Percentiles rank a stretch among this genome's conserved stretches.
Evolutionary conservation across 2,797 vertebrate species (phyloP).

Genomic region (Danio choprae): DNA sequence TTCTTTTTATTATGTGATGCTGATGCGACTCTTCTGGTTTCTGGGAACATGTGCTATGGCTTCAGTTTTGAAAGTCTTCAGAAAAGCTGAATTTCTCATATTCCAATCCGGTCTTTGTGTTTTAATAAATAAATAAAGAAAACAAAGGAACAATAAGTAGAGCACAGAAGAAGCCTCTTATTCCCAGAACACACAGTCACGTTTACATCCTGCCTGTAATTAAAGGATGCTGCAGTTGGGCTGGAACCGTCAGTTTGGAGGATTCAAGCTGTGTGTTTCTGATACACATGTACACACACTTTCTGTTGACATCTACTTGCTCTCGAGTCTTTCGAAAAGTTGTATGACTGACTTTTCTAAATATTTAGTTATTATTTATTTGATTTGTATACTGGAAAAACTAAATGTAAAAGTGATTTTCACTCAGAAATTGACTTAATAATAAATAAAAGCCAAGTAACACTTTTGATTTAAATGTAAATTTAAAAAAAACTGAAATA

Average conservation of each 20-base stretch:
- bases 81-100: background rate
- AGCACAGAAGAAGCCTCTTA: slow-evolving; percentile 62
- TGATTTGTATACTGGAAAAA: too few relatives aligned
- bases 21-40: slow-evolving; percentile 34
- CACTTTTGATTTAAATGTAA: too few relatives aligned
- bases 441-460: too few relatives aligned
- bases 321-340: background rate
- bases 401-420: too few relatives aligned
- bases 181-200: slow-evolving; percentile 63
- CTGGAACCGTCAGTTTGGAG: slow-evolving; percentile 33
- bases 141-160: slow-evolving; percentile 69
- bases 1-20: background rate
- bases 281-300: slow-evolving; percentile 11
- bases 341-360: background rate
- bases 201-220: slow-evolving; percentile 69
- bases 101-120: slow-evolving; percentile 23
- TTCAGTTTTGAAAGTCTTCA: slow-evolving; percentile 12
- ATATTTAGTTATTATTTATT: slow-evolving; percentile 5
- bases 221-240: slow-evolving; percentile 57
- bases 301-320: background rate
- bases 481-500: too few relatives aligned
- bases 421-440: too few relatives aligned
- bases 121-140: slow-evolving; percentile 46
- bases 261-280: slow-evolving; percentile 23
- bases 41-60: slow-evolving; percentile 1